phyloP scores from a whole-genome alignment of 2,113 vertebrate genomes.

The Chionomys nivalis region DNA sequence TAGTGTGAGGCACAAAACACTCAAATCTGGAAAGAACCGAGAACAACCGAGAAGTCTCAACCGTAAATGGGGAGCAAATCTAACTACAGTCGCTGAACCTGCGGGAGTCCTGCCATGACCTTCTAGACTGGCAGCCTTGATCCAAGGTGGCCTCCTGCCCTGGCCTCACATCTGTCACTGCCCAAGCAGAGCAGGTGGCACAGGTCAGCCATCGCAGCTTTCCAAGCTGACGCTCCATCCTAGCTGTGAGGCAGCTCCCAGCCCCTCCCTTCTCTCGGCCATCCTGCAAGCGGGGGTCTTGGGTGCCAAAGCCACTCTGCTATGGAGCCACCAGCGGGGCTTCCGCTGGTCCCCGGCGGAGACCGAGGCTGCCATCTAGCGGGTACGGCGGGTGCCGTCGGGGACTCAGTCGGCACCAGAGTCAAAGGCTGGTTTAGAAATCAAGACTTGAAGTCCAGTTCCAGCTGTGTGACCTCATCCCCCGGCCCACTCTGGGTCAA shows the following conservation, averaged over 20 bases:
- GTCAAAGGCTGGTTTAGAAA: background rate
- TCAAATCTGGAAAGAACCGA: background rate
- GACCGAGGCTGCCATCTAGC: constrained; percentile 82
- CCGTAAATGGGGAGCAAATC: background rate
- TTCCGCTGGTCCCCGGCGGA: constrained; percentile 36
- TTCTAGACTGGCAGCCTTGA: background rate
- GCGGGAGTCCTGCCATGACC: background rate
- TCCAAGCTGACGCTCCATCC: background rate
- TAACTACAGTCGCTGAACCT: background rate
- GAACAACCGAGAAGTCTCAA: background rate
- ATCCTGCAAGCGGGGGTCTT: background rate
- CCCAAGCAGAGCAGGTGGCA: background rate
- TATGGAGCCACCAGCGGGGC: background rate
- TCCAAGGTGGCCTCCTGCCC: background rate
- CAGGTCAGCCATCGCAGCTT: background rate
- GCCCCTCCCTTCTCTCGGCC: background rate
- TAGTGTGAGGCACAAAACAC: background rate
- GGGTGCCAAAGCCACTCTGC: background rate
- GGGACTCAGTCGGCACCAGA: background rate
- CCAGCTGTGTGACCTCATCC: background rate
- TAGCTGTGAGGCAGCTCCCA: background rate
- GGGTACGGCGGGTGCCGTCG: constrained; percentile 12
- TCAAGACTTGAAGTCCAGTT: background rate
- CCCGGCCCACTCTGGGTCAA: background rate
- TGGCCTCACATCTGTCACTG: too few species aligned